A percentile compares a stretch with the other conserved stretches of the same genome.
Evolutionary conservation across 2,113 vertebrate genomes (phyloP).

Genomic region (Dolichotis patagonum): DNA sequence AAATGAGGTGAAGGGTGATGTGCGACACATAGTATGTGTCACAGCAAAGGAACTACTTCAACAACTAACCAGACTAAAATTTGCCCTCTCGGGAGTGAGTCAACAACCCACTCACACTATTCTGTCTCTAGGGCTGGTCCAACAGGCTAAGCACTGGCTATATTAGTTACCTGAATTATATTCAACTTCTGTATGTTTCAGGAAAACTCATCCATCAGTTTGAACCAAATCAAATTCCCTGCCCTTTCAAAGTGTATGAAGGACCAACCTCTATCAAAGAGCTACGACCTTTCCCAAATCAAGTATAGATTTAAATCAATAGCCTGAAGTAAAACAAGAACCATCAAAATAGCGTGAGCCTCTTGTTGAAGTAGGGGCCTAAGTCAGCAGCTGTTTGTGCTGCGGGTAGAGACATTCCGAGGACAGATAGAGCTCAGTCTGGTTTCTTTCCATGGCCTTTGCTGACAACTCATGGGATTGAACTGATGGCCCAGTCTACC

Average conservation of each 20-base stretch:
- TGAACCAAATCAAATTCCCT: constrained; percentile 10
- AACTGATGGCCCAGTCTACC: neutral
- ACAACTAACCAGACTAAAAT: neutral
- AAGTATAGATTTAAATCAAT: constrained; percentile 62
- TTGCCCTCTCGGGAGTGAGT: neutral
- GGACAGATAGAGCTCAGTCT: neutral
- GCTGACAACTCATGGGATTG: constrained; percentile 68
- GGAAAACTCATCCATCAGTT: neutral
- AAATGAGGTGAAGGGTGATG: neutral
- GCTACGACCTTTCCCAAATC: constrained; percentile 40
- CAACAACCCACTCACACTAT: neutral
- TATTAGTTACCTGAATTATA: neutral
- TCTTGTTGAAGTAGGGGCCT: neutral
- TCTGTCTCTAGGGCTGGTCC: neutral
- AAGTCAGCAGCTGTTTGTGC: neutral
- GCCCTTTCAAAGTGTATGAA: neutral
- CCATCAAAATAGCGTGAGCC: constrained; percentile 40
- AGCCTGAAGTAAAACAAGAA: constrained; percentile 60
- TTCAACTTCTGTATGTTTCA: neutral
- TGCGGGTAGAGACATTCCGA: constrained; percentile 37
- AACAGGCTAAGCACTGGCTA: neutral
- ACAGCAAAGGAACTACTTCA: neutral
- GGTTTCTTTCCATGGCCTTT: constrained; percentile 62
- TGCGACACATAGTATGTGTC: rapidly evolving
- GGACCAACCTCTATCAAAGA: neutral